phyloP scores from a whole-genome alignment of 2,113 vertebrate genomes.

The Probosciger aterrimus region DNA sequence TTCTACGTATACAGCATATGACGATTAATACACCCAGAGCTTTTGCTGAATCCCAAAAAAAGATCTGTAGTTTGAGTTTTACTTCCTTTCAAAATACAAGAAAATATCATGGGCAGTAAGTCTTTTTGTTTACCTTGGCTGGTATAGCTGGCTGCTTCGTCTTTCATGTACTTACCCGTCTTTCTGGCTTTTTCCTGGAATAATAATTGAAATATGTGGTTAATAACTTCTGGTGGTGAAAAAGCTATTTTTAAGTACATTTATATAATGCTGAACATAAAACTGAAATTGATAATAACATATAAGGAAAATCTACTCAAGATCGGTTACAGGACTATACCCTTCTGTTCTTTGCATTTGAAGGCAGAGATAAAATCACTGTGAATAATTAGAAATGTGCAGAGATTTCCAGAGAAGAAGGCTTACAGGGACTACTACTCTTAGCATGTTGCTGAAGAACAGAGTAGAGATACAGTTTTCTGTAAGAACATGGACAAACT shows the following conservation, averaged over 20 bases:
- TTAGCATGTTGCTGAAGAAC: background rate
- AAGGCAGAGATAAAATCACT: background rate
- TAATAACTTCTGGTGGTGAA: background rate
- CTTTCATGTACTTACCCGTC: background rate
- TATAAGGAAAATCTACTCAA: background rate
- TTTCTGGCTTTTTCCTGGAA: background rate
- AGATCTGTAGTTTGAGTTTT: background rate
- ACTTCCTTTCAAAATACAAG: background rate
- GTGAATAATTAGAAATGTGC: background rate
- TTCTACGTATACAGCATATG: background rate
- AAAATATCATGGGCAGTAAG: background rate
- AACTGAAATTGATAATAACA: background rate
- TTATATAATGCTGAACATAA: background rate
- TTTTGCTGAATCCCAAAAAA: background rate
- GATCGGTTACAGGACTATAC: background rate
- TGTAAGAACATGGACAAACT: background rate
- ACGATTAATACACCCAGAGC: background rate
- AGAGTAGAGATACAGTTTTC: background rate
- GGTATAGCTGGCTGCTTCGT: background rate
- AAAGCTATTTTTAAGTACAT: background rate
- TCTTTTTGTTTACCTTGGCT: background rate
- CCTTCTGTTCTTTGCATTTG: background rate
- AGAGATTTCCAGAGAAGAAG: background rate
- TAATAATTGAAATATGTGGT: background rate
- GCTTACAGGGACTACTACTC: background rate